Evolutionary conservation across 2,888 invertebrate species (phyloP).

Genomic region (Pseudococcus jackbeardsleyi): DNA sequence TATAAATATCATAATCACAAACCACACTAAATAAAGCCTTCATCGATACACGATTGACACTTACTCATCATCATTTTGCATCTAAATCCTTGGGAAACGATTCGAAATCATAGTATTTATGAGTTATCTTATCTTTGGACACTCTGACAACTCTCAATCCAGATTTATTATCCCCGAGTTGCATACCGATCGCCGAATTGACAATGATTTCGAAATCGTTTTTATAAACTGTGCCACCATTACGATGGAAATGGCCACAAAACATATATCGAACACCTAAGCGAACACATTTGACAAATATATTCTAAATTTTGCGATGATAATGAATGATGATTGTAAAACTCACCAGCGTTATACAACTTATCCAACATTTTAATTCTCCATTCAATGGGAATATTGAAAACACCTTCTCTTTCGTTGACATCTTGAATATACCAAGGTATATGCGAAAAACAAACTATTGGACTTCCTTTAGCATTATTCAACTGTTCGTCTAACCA

Average conservation of each 20-base stretch:
- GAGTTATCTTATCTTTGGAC: slow-evolving; percentile 69
- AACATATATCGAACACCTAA: slow-evolving; percentile 71
- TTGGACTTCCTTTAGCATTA: slow-evolving; percentile 67
- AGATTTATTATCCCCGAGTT: slow-evolving; percentile 70
- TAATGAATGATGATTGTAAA: neutral
- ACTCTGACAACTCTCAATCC: slow-evolving; percentile 72
- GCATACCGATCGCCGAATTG: slow-evolving; percentile 72
- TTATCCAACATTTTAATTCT: slow-evolving; percentile 68
- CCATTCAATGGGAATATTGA: slow-evolving; percentile 69
- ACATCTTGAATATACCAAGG: slow-evolving; percentile 70
- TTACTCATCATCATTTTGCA: neutral
- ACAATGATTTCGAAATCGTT: slow-evolving; percentile 70
- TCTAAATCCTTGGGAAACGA: slow-evolving; percentile 67
- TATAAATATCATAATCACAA: too few species aligned
- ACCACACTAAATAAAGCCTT: too few species aligned
- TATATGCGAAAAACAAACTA: slow-evolving; percentile 72
- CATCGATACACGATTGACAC: neutral
- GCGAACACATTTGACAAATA: neutral
- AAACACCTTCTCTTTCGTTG: slow-evolving; percentile 70
- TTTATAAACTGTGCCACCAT: slow-evolving; percentile 71
- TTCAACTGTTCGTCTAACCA: slow-evolving; percentile 71
- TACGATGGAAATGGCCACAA: slow-evolving; percentile 72
- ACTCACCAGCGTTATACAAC: slow-evolving; percentile 69
- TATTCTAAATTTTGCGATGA: neutral
- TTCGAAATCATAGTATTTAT: slow-evolving; percentile 70